A percentile compares a stretch with the other conserved stretches of the same genome.
Evolutionary conservation across 1,140 invertebrate species (phyloP).

Genomic region (Nixonia krombeini): DNA sequence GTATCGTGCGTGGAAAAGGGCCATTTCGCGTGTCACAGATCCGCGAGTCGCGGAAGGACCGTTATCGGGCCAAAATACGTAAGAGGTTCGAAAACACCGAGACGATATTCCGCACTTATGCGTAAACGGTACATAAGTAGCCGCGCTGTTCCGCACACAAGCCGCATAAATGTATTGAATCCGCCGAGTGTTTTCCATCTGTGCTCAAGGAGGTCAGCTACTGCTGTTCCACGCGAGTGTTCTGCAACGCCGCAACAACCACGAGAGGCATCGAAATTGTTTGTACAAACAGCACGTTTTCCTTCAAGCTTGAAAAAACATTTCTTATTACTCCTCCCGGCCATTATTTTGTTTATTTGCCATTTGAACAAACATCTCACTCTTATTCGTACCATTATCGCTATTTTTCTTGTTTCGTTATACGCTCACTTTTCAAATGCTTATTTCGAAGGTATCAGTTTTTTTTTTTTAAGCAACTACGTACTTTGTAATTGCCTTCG

Average conservation of each 20-base stretch:
- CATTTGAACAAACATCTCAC: too few species aligned
- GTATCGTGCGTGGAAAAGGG: too few species aligned
- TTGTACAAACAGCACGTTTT: background rate
- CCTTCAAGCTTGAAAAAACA: too few species aligned
- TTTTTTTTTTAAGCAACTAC: too few species aligned
- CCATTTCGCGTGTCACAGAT: too few species aligned
- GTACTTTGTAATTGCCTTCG: too few species aligned
- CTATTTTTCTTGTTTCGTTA: too few species aligned
- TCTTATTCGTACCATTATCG: too few species aligned
- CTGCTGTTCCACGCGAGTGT: conserved; percentile 20
- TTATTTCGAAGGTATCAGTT: too few species aligned
- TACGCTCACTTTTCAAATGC: too few species aligned
- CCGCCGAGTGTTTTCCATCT: conserved; percentile 41
- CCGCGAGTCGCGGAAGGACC: conserved; percentile 4
- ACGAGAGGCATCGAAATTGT: conserved; percentile 19
- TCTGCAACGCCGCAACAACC: background rate
- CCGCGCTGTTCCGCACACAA: conserved; percentile 13
- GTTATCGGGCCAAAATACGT: conserved; percentile 18
- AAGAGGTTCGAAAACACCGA: conserved; percentile 21
- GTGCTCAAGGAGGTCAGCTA: conserved; percentile 46
- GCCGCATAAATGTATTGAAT: conserved; percentile 19
- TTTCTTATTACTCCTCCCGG: too few species aligned
- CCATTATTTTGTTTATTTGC: too few species aligned
- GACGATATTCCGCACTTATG: conserved; percentile 11
- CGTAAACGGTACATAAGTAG: conserved; percentile 36